These are phyloP conservation scores for Scomber japonicus DNA, from an alignment of 2,113 vertebrate species.

Conservation along the genomic window DNA sequence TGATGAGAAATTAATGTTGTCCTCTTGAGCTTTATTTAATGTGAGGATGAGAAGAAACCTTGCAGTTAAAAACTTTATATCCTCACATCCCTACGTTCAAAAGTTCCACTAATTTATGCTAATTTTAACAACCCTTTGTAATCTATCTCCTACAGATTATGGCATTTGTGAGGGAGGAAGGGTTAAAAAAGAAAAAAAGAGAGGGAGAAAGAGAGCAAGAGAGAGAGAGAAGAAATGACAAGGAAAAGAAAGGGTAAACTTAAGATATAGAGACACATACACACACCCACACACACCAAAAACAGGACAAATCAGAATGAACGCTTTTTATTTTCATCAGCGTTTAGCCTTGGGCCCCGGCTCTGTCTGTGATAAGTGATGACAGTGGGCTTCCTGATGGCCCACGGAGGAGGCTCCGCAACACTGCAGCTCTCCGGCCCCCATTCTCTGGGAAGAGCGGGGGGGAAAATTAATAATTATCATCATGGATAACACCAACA, in stretches of 20 bases:
- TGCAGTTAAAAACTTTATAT: too few relatives aligned
- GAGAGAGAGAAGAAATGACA: neutral
- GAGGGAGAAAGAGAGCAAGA: neutral
- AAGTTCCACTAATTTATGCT: too few relatives aligned
- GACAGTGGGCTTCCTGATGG: constrained; percentile 70
- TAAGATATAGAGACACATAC: constrained; percentile 22
- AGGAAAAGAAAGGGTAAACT: constrained; percentile 14
- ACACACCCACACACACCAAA: constrained; percentile 43
- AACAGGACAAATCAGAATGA: constrained; percentile 69
- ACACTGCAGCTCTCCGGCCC: constrained; percentile 65
- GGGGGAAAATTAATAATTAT: constrained; percentile 97
- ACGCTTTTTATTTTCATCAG: constrained; percentile 80
- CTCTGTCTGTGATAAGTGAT: constrained; percentile 84
- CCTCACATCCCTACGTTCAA: too few relatives aligned
- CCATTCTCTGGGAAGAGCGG: constrained; percentile 79
- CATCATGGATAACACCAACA: constrained; percentile 92
- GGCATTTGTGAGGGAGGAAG: neutral
- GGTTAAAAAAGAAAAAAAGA: neutral
- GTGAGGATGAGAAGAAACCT: too few relatives aligned
- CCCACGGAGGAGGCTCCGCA: constrained; percentile 74
- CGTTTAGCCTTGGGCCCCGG: constrained; percentile 76
- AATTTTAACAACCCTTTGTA: neutral
- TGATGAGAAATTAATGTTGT: too few relatives aligned
- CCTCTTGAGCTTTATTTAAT: too few relatives aligned
- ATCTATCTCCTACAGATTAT: neutral